Conservation (phyloP, 2,888 invertebrate genomes). For the Stenolophus ochropezus region DNA sequence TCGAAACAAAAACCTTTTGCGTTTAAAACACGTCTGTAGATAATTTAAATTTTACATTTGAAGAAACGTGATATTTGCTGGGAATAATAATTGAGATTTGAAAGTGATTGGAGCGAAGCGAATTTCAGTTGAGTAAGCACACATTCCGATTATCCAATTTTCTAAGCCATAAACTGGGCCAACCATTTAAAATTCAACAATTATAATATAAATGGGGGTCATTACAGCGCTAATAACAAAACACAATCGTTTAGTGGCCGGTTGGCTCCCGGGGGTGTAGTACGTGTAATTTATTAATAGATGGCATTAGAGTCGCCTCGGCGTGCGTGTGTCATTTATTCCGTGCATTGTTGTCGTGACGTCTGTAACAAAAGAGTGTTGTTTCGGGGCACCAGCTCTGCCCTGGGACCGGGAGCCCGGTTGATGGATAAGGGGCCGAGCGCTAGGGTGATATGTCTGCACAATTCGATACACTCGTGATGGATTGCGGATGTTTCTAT, state of each 20-base stretch:
- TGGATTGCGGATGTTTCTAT: slow-evolving; percentile 39
- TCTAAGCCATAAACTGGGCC: slow-evolving; percentile 71
- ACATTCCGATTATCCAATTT: slow-evolving; percentile 66
- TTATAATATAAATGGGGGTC: slow-evolving; percentile 74
- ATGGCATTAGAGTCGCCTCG: slow-evolving; percentile 70
- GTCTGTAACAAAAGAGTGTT: slow-evolving; percentile 68
- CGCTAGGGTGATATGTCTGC: slow-evolving; percentile 4
- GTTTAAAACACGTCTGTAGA: too few species aligned
- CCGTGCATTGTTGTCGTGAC: slow-evolving; percentile 66
- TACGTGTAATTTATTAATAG: slow-evolving; percentile 73
- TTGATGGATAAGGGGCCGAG: slow-evolving; percentile 9
- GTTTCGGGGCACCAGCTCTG: slow-evolving; percentile 52
- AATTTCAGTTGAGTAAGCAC: not conserved
- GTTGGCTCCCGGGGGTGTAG: slow-evolving; percentile 70
- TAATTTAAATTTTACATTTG: too few species aligned
- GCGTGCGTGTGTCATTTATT: slow-evolving; percentile 71
- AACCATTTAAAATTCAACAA: slow-evolving; percentile 72
- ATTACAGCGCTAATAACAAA: slow-evolving; percentile 73
- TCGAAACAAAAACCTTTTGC: too few species aligned
- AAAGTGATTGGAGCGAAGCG: not conserved
- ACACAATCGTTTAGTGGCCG: slow-evolving; percentile 72
- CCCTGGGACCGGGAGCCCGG: not conserved
- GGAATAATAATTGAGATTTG: too few species aligned
- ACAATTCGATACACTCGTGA: slow-evolving; percentile 54
- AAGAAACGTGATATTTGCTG: too few species aligned